These are phyloP conservation scores for Cheilosia soror DNA, from an alignment of 2,888 invertebrate species.

Conservation along the genomic window DNA sequence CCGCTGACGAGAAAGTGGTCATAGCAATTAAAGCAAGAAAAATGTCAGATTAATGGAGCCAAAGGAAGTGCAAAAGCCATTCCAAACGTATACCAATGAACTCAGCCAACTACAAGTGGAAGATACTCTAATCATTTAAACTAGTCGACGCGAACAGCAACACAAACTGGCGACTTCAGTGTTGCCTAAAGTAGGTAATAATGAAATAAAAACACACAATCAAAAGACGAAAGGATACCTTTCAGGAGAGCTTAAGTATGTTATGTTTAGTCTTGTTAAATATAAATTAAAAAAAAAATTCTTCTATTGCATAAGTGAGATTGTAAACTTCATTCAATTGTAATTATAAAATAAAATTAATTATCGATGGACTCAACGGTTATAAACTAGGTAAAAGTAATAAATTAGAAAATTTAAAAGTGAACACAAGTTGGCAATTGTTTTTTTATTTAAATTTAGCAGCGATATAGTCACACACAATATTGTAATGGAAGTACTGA, in stretches of 20 bases:
- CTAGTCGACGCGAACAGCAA: background rate
- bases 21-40: slow-evolving; percentile 72
- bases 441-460: background rate
- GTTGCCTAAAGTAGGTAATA: slow-evolving; percentile 2
- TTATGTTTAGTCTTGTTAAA: slow-evolving; percentile 67
- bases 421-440: background rate
- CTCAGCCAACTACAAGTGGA: background rate
- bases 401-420: slow-evolving; percentile 68
- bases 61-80: slow-evolving; percentile 5
- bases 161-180: slow-evolving; percentile 2
- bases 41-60: slow-evolving; percentile 66
- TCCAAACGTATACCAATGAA: slow-evolving; percentile 11
- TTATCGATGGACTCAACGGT: slow-evolving; percentile 67
- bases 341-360: slow-evolving; percentile 51
- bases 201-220: slow-evolving; percentile 48
- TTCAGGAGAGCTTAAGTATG: slow-evolving; percentile 69
- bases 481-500: too few species aligned
- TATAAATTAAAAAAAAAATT: slow-evolving; percentile 17
- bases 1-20: slow-evolving; percentile 62
- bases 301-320: slow-evolving; percentile 41
- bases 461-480: background rate
- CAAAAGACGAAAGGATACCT: slow-evolving; percentile 62
- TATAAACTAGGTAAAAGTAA: slow-evolving; percentile 68
- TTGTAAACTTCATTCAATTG: slow-evolving; percentile 67
- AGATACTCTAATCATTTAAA: slow-evolving; percentile 14